phyloP scores from a whole-genome alignment of 64 coral and sea anemone species.

The Stichodactyla mertensii region DNA sequence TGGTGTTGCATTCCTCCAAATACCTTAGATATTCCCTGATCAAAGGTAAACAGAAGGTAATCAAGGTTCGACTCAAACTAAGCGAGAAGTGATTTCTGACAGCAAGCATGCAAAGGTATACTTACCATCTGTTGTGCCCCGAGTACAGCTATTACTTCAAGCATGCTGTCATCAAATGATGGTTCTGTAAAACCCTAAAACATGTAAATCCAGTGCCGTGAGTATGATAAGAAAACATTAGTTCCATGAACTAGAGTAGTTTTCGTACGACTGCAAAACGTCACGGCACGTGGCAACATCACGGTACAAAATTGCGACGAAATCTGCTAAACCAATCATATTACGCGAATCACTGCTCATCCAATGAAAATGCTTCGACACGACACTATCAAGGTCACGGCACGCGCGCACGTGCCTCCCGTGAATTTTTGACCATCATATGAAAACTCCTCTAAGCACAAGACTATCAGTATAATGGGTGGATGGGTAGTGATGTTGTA shows the following conservation, averaged over 20 bases:
- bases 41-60: neutral
- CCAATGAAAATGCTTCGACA: too few relatives aligned
- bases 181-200: constrained; percentile 84
- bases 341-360: too few relatives aligned
- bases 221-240: neutral
- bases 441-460: too few relatives aligned
- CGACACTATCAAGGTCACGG: too few relatives aligned
- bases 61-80: neutral
- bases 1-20: constrained; percentile 99
- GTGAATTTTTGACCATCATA: too few relatives aligned
- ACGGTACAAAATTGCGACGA: too few relatives aligned
- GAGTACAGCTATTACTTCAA: constrained; percentile 94
- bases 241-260: neutral
- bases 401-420: too few relatives aligned
- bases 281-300: too few relatives aligned
- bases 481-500: too few relatives aligned
- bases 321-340: too few relatives aligned
- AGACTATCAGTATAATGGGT: too few relatives aligned
- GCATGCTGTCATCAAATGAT: constrained; percentile 88
- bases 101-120: neutral
- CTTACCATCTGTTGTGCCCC: constrained; percentile 89
- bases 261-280: neutral
- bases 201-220: neutral
- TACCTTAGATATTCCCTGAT: constrained; percentile 93
- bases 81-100: too few relatives aligned